A percentile compares a stretch with the other conserved stretches of the same genome.
These are phyloP conservation scores for Notarius lentiginosus DNA, from an alignment of 2,113 vertebrate genomes.

Conservation along the genomic window DNA sequence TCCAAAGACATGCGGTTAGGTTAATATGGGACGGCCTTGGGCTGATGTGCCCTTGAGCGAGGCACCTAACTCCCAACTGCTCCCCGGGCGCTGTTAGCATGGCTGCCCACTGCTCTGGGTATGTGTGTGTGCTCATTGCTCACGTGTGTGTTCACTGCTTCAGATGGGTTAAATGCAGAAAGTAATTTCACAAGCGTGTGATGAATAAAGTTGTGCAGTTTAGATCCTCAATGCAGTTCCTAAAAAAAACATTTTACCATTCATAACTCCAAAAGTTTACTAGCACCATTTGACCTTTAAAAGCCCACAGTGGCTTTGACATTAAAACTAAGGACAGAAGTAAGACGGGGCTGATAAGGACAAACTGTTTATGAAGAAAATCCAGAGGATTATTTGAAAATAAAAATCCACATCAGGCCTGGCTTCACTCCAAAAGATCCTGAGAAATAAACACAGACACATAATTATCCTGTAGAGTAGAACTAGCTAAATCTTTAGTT, in stretches of 20 bases:
- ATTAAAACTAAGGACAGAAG: conserved; percentile 27
- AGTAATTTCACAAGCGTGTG: no score
- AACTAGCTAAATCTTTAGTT: not conserved
- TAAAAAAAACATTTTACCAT: conserved; percentile 21
- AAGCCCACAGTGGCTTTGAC: conserved; percentile 3
- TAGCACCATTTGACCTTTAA: conserved; percentile 32
- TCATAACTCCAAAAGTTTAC: conserved; percentile 22
- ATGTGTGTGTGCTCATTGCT: no score
- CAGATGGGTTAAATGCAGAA: no score
- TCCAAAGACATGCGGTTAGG: no score
- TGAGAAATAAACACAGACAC: conserved; percentile 51
- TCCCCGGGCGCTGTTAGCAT: no score
- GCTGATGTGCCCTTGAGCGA: no score
- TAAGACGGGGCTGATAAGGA: conserved; percentile 31
- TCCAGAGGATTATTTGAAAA: not conserved
- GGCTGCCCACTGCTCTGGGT: no score
- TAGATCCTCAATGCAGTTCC: not conserved
- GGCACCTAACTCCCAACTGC: no score
- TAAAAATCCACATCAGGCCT: not conserved
- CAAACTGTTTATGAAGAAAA: conserved; percentile 6
- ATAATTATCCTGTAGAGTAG: conserved; percentile 2
- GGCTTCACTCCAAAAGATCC: conserved; percentile 68
- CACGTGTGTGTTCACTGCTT: no score
- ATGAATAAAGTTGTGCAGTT: not conserved
- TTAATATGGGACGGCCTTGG: no score